Base-by-base conservation (phyloP, 2,888 invertebrate species). In the Heliconius ethilla region DNA sequence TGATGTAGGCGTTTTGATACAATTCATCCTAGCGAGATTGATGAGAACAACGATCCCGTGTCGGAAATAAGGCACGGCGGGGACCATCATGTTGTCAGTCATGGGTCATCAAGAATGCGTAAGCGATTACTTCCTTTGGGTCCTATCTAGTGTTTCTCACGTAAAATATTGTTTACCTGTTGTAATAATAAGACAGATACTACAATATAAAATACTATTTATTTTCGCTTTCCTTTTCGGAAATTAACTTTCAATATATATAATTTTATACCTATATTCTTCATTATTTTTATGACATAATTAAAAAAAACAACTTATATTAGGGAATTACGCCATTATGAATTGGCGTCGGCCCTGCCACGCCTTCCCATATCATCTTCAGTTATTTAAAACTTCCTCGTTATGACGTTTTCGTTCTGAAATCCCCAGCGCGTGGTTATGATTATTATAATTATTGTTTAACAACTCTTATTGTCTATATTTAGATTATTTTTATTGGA, bases 101-200 rank as follows among this genome's bases (percentile, higher is more conserved):
- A 83, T 84, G 86, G 85, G 84, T 85, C 87, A 89, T 90, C 87
- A 90, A 87, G 87, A 89, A 88, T 89, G 86, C 88, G 88, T 87
- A 90, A 88, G 84, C 85, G 89, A 81, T 84, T 85, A 87, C 85
- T 89, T 90, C 90, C 89, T 89, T 81, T 79, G 70, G 74, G 65
- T 63, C 55, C 29, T 55, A 51, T 37, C 27, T 40, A 45, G 25
- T 3, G 37, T 45, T 63, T 74, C 74, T 72, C 72, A 72, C 33
- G 59, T 72, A 72, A 59, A 59, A 33, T 59, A 72, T 59, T 59
- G 37, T 72, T 59, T 59, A 33, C 59, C 13, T 72, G 37, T 63
- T 18, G 27, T 27, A 6, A 37, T 15, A 55, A 7, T 72, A 33
- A n/a, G 13, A 29, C n/a, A 40, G 15, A 67, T 25, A 25, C 11